Evolutionary conservation across 2,888 invertebrate genomes (phyloP).

Genomic region (Napeogenes inachia): DNA sequence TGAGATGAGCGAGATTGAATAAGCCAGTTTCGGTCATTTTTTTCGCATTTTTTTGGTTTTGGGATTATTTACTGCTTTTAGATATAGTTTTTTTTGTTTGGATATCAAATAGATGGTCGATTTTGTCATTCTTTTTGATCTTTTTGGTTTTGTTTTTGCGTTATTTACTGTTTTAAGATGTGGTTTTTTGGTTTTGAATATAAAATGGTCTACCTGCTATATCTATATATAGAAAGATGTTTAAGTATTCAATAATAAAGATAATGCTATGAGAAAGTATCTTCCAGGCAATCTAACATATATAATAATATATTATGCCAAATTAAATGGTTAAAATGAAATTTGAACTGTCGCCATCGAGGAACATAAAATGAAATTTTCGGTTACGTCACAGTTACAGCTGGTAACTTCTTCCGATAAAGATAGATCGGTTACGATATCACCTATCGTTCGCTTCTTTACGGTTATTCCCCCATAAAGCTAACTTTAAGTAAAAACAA

Average conservation of each 20-base stretch:
- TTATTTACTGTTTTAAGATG: too few relatives aligned
- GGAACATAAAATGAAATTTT: constrained; percentile 3
- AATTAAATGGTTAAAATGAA: too few relatives aligned
- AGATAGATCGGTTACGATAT: constrained; percentile 56
- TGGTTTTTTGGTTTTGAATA: too few relatives aligned
- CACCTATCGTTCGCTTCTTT: constrained; percentile 63
- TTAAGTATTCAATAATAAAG: too few relatives aligned
- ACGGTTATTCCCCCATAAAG: constrained; percentile 71
- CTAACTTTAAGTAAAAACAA: constrained; percentile 70
- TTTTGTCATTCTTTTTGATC: too few relatives aligned
- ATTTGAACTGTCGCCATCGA: not conserved
- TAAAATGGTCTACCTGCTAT: too few relatives aligned
- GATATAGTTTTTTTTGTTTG: not conserved
- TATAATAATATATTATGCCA: too few relatives aligned
- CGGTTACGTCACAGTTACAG: constrained; percentile 17
- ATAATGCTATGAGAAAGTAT: too few relatives aligned
- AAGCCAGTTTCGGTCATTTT: constrained; percentile 35
- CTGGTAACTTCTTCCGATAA: constrained; percentile 48
- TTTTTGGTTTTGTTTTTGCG: too few relatives aligned
- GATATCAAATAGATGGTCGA: too few relatives aligned
- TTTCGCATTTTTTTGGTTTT: constrained; percentile 10
- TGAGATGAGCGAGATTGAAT: constrained; percentile 64
- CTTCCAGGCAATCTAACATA: too few relatives aligned
- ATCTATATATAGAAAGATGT: too few relatives aligned
- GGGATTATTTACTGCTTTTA: constrained; percentile 8